These are phyloP conservation scores for Ianthella basta DNA, from an alignment of 37 sponge, comb jelly and placozoan genomes.

Conservation along the genomic window DNA sequence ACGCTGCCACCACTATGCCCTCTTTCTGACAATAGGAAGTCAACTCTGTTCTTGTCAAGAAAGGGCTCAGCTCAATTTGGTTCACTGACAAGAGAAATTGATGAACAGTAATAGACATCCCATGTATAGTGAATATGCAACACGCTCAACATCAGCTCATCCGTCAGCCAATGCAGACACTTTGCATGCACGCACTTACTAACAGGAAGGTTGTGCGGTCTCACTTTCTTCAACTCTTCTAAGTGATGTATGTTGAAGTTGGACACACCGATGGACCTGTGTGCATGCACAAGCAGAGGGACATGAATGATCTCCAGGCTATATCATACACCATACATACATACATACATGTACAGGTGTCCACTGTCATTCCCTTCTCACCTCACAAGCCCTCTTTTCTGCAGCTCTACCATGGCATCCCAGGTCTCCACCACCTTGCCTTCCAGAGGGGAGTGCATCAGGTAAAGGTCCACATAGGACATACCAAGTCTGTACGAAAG, in stretches of 20 bases:
- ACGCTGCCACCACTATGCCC: conserved; percentile 71
- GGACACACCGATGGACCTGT: conserved; percentile 84
- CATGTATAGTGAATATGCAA: no score
- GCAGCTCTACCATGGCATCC: conserved; percentile 69
- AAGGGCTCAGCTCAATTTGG: conserved; percentile 82
- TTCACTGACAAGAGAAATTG: conserved; percentile 54
- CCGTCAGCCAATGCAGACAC: no score
- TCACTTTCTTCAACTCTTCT: conserved; percentile 64
- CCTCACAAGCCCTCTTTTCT: conserved; percentile 60
- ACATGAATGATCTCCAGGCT: no score
- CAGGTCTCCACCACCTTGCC: conserved; percentile 79
- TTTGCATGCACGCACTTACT: conserved; percentile 43
- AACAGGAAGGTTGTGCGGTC: conserved; percentile 66
- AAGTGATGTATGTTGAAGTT: conserved; percentile 82
- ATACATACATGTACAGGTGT: no score
- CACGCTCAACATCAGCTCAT: no score
- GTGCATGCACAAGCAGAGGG: no score
- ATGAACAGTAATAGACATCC: background rate
- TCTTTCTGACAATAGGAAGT: conserved; percentile 66
- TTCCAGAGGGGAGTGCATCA: conserved; percentile 75
- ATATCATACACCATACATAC: no score
- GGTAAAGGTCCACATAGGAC: conserved; percentile 71
- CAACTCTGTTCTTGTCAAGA: conserved; percentile 66
- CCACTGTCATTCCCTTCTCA: no score
- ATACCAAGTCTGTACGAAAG: conserved; percentile 54